Evolutionary conservation across 2,797 vertebrate species (phyloP), one percentile per base, ranked within the genome.

Genomic region (Molossus molossus): DNA sequence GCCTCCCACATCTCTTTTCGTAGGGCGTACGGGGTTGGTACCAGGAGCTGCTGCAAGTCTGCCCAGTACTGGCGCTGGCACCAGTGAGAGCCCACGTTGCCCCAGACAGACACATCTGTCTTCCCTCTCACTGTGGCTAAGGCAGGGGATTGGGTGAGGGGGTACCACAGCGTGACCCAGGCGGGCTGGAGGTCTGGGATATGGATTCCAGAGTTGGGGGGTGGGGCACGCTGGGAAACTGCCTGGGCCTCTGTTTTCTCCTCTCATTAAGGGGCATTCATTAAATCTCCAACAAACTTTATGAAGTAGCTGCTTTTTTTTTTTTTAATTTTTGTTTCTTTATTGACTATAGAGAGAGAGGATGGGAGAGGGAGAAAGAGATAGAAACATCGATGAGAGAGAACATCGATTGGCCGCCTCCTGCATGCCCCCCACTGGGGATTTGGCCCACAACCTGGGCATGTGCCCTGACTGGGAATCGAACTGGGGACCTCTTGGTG

Each of bases 21-120:
- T 5, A n/a, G 21, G 20, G 17, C 0, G 1, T 67, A 4, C 1
- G 6, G 21, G 50, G 18, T 50, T 18, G 33, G 57, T 17, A 7
- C 33, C 5, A 20, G 45, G 69, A 55, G 6, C 21, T 3, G 2
- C 37, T 50, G 65, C 33, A 12, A 3, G 27, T 12, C 13, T 6
- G 20, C 27, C 6, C 5, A 4, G 55, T 9, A 5, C 23, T 70
- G 76, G 48, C 21, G 5, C 27, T 12, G 40, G 45, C 67, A 12
- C 23, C 62, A 11, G n/a, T 62, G 37, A 12, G 65, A 27, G 50
- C 33, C n/a, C 3, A 4, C 50, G n/a, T 27, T 15, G 27, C 33
- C 50, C 53, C 9, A 20, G 17, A 29, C 10, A 7, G 29, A 50
- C 64, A 25, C 7, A 12, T 14, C 62, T 27, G 33, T 29, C 48